Evolutionary conservation across 2,797 vertebrate species (phyloP), one percentile per base, ranked within the genome.

Genomic region (Cossypha polioptera): DNA sequence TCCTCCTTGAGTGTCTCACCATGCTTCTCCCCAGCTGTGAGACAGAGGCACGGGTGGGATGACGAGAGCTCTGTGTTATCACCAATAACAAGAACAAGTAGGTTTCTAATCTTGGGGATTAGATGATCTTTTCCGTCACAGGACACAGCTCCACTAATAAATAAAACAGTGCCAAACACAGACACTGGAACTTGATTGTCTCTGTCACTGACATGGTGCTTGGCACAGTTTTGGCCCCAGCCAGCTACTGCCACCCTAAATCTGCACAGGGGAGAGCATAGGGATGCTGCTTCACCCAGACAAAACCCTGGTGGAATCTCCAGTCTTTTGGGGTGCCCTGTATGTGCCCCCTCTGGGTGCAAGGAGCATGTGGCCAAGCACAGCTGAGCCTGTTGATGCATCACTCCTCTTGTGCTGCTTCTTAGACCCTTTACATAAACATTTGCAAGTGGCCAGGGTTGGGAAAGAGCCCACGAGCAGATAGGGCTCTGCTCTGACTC

Each of bases 381-480:
- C 76, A 88, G 91, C 85, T 83, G 85, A 95, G 91, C 85, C 89
- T 72, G 82, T 19, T 90, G 94, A 88, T 83, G 85, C 50, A 90
- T 81, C 90, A 74, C 68, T 94, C 76, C 76, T 92, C 73, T 90
- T 90, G 79, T 54, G 62, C 61, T 72, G 65, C 69, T 96, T 91
- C 87, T 90, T 68, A 96, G 93, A 78, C 65, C 79, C 88, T 94
- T 96, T 66, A 48, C 85, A 81, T 95, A 96, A 96, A 96, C 91
- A 96, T 81, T 72, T 95, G 66, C 47, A 57, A 86, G 95, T 92
- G 90, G 57, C n/a, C 90, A 88, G 93, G 58, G 79, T 65, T 88
- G 90, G 91, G 91, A 92, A 92, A 88, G 91, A 88, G 93, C 12
- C 2, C 7, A 2, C 20, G 47, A 90, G 94, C 72, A 91, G 93